phyloP scores from a whole-genome alignment of 92 coral and sea anemone species.

The Ricordea florida region DNA sequence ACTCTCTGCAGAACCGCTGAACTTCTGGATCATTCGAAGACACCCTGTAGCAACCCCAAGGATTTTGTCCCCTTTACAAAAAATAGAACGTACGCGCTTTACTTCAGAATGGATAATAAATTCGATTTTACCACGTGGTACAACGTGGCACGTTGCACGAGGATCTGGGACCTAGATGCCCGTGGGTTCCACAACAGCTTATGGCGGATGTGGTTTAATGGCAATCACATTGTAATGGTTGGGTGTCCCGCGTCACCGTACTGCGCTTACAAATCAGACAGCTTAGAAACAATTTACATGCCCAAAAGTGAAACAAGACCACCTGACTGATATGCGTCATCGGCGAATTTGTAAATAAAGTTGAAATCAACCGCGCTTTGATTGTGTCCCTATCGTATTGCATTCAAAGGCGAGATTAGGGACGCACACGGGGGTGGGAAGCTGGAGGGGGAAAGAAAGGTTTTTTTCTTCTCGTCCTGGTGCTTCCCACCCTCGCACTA shows the following conservation, averaged over 20 bases:
- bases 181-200: slow-evolving; percentile 73
- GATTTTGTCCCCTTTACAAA: slow-evolving; percentile 62
- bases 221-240: slow-evolving; percentile 66
- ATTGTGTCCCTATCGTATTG: too few relatives aligned
- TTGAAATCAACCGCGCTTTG: too few relatives aligned
- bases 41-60: slow-evolving; percentile 65
- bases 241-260: slow-evolving; percentile 82
- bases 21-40: slow-evolving; percentile 67
- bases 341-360: too few relatives aligned
- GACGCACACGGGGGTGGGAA: too few relatives aligned
- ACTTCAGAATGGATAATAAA: slow-evolving; percentile 53
- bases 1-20: slow-evolving; percentile 43
- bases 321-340: slow-evolving; percentile 16
- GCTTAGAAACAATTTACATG: slow-evolving; percentile 46
- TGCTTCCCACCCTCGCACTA: too few relatives aligned
- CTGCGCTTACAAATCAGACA: slow-evolving; percentile 45
- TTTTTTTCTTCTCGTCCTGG: too few relatives aligned
- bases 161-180: slow-evolving; percentile 73
- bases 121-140: slow-evolving; percentile 66
- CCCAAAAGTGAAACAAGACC: slow-evolving; percentile 54
- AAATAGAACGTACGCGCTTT: slow-evolving; percentile 50
- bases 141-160: slow-evolving; percentile 67
- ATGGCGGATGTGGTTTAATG: slow-evolving; percentile 76
- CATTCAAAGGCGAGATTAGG: too few relatives aligned
- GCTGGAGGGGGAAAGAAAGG: too few relatives aligned